Evolutionary conservation across 1,140 invertebrate species (phyloP).

Genomic region (Macrotrachela quadricornifera): DNA sequence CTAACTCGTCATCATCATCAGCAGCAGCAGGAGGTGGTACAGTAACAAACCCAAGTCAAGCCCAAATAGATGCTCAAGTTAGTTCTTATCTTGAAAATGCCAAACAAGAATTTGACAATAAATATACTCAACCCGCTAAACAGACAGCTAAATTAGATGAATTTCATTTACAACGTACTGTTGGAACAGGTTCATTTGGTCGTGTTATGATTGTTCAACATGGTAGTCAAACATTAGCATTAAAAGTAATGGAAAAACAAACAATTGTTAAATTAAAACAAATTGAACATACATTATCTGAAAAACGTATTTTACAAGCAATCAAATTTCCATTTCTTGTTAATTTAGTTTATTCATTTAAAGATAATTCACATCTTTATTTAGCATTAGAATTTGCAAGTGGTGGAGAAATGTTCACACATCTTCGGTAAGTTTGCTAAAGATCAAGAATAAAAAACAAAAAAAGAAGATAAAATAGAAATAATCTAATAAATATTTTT

Average conservation of each 20-base stretch:
- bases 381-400: conserved; percentile 96
- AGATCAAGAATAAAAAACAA: too few species aligned
- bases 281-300: conserved; percentile 80
- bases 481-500: background rate
- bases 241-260: conserved; percentile 5
- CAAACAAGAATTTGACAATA: too few species aligned
- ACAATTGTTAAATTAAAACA: conserved; percentile 52
- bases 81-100: too few species aligned
- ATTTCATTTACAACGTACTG: conserved; percentile 61
- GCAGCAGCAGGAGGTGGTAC: too few species aligned
- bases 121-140: conserved; percentile 26
- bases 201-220: conserved; percentile 1
- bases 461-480: too few species aligned
- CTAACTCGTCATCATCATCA: too few species aligned
- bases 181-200: conserved; percentile 7
- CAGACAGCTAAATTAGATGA: conserved; percentile 77
- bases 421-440: conserved; percentile 62
- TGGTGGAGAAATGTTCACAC: conserved; percentile 95
- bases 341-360: conserved; percentile 75
- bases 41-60: too few species aligned
- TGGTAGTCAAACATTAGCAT: background rate
- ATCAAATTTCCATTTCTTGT: conserved; percentile 83
- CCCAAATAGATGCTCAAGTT: too few species aligned
- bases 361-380: conserved; percentile 67
- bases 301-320: conserved; percentile 76